Percentiles rank a stretch among this genome's conserved stretches.
Evolutionary conservation across 2,797 vertebrate species (phyloP).

Genomic region (Squalus acanthias): DNA sequence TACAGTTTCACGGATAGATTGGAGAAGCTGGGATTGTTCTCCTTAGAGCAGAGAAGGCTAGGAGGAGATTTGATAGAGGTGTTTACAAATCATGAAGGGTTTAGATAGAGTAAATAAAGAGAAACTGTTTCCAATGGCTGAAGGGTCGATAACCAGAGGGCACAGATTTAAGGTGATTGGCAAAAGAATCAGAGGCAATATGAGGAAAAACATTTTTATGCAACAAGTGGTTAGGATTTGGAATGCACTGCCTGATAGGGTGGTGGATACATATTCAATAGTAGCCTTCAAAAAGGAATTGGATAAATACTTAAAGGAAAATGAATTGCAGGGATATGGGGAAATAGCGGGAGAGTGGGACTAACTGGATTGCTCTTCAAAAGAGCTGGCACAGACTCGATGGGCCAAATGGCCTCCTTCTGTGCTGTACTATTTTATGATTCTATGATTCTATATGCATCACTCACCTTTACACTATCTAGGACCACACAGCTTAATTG

Average conservation of each 20-base stretch:
- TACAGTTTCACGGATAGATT: not conserved
- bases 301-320: not conserved
- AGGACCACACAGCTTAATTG: too few relatives aligned
- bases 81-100: not conserved
- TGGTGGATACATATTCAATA: not conserved
- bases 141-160: not conserved
- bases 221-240: not conserved
- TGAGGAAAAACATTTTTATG: not conserved
- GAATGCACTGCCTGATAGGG: not conserved
- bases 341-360: too few relatives aligned
- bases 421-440: too few relatives aligned
- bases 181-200: not conserved
- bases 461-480: too few relatives aligned
- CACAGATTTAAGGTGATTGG: not conserved
- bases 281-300: not conserved
- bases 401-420: too few relatives aligned
- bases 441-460: too few relatives aligned
- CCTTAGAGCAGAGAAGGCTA: not conserved
- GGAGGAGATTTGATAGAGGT: not conserved
- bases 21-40: not conserved
- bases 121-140: not conserved
- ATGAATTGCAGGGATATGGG: too few relatives aligned
- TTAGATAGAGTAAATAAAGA: not conserved
- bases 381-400: too few relatives aligned
- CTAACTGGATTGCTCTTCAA: too few relatives aligned